Conservation (phyloP, 2,113 vertebrate species). For the Mellivora capensis region DNA sequence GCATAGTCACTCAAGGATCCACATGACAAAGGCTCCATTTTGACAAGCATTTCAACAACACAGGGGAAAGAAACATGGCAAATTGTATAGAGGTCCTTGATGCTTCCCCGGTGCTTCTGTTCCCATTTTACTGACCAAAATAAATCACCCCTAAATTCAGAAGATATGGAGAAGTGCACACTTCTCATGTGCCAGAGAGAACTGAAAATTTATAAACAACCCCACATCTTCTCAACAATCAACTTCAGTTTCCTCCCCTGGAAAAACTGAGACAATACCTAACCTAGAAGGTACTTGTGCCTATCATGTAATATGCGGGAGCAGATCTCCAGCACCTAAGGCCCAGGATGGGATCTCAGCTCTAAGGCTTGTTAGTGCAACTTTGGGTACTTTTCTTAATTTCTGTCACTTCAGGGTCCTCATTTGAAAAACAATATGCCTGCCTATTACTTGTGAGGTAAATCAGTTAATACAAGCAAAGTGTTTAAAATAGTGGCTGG, state of each 20-base stretch:
- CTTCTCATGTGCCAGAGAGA: background rate
- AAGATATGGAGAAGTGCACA: background rate
- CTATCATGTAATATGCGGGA: background rate
- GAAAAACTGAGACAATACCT: background rate
- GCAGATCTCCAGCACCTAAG: background rate
- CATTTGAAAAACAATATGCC: background rate
- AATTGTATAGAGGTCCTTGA: background rate
- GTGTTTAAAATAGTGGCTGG: background rate
- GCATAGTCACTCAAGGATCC: background rate
- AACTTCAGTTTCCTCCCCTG: background rate
- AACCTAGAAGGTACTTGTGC: background rate
- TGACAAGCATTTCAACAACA: background rate
- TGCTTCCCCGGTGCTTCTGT: background rate
- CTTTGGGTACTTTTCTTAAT: background rate
- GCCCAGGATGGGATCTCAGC: background rate
- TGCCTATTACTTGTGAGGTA: background rate
- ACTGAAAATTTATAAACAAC: background rate
- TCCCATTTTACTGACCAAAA: background rate
- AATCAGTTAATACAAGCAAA: background rate
- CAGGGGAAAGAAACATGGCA: background rate
- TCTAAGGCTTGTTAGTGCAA: background rate
- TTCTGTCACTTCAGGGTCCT: background rate
- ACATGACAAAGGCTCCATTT: background rate
- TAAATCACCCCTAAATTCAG: background rate
- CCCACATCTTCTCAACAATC: background rate